Evolutionary conservation across 1,140 invertebrate species (phyloP).

Genomic region (Mylabris phalerata): DNA sequence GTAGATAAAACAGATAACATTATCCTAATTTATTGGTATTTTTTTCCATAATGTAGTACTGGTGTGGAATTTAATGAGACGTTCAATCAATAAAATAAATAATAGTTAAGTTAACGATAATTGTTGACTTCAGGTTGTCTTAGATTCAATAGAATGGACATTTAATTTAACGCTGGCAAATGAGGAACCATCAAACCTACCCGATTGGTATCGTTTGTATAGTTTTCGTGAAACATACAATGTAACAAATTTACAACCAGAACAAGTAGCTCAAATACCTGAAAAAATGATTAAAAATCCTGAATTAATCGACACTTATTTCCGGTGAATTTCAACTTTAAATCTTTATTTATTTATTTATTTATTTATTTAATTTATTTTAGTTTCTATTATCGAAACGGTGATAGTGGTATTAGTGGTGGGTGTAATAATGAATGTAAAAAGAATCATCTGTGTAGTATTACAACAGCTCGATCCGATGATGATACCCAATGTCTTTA

Average conservation of each 20-base stretch:
- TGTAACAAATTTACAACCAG: constrained; percentile 45
- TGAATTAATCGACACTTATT: constrained; percentile 29
- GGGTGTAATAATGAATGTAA: constrained; percentile 2
- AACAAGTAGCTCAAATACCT: constrained; percentile 46
- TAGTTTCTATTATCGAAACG: constrained; percentile 39
- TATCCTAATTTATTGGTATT: no score
- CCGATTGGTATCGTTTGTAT: constrained; percentile 62
- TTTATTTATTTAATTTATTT: background rate
- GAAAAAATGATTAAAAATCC: constrained; percentile 44
- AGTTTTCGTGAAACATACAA: constrained; percentile 58
- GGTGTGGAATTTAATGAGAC: no score
- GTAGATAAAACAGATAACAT: no score
- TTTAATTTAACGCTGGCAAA: constrained; percentile 76
- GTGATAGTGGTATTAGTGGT: constrained; percentile 40
- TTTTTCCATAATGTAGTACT: no score
- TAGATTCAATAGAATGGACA: constrained; percentile 65
- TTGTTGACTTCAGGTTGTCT: constrained; percentile 48
- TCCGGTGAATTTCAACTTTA: constrained; percentile 21
- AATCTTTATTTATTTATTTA: background rate
- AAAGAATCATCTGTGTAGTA: background rate
- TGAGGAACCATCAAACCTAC: constrained; percentile 41
- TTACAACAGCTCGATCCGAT: background rate
- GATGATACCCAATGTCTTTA: constrained; percentile 3
- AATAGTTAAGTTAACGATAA: no score
- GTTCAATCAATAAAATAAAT: no score